Evolutionary conservation across 2,797 vertebrate genomes (phyloP), one percentile per base, ranked within the genome.

Genomic region (Epinephelus coioides): DNA sequence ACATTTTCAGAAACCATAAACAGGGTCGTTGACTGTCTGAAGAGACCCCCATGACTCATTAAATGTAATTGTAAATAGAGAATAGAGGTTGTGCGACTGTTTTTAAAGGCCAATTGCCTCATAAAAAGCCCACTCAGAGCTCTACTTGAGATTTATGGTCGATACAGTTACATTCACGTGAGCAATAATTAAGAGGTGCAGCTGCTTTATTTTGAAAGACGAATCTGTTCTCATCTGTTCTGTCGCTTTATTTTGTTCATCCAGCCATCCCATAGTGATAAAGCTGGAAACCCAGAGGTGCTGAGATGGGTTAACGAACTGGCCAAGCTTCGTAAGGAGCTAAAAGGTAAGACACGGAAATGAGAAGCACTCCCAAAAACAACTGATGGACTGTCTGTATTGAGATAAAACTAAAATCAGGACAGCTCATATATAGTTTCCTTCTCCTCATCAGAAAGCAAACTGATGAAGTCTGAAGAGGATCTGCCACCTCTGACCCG

Each of bases 241-340:
- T 2, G 11, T 40, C n/a, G 5, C 5, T 19, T 12, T 44, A 34
- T 30, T 69, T 75, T 46, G 40, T 63, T 17, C 21, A 1, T 54
- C 4, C 85, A 99, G 98, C 98, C 98, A 25, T 99, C 98, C 54
- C 97, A 99, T 89, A 94, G 97, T 0, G 98, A 99, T 88, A 99
- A 99, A 95, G 97, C 95, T 19, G 95, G 94, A 84, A 99, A 99
- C 86, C 95, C 98, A 7, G 98, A 99, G 78, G 98, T 99, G 74
- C 95, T 99, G 57, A 96, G 97, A 79, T 99, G 98, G 98, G 96
- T 97, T 67, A 99, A 97, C 43, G 98, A 99, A 83, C 96, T 99
- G 82, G 94, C 98, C 68, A 97, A 95, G 77, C 96, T 98, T 77
- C 96, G 98, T 61, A 99, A 97, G 90, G 97, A 99, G 0, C 96